Percentiles rank a stretch among this genome's conserved stretches.
Conservation (phyloP, 2,888 invertebrate genomes). For the Cryptus viduatorius region DNA sequence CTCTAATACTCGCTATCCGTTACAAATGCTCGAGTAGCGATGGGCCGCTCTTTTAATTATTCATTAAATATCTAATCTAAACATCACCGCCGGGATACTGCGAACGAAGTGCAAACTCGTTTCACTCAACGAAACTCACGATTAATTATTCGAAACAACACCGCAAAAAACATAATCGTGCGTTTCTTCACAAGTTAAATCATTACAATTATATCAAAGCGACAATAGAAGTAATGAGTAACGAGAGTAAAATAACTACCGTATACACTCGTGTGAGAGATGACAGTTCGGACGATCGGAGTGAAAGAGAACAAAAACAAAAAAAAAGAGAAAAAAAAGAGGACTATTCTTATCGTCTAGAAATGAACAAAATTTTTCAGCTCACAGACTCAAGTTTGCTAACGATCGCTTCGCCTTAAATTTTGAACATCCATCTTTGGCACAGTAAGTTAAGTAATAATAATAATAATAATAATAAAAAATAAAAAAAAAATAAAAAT, state of each 20-base stretch:
- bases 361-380: conserved; percentile 76
- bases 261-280: conserved; percentile 30
- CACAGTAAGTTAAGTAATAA: conserved; percentile 80
- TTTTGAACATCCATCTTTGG: conserved; percentile 82
- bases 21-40: conserved; percentile 70
- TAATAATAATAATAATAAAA: conserved; percentile 68
- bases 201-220: conserved; percentile 25
- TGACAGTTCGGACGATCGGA: conserved; percentile 38
- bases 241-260: conserved; percentile 55
- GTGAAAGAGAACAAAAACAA: conserved; percentile 35
- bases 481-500: conserved; percentile 56
- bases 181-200: conserved; percentile 9
- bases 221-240: conserved; percentile 34
- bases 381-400: conserved; percentile 69
- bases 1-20: conserved; percentile 49
- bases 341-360: conserved; percentile 58
- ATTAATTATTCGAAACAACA: conserved; percentile 1
- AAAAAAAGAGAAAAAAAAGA: conserved; percentile 40
- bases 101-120: conserved; percentile 62
- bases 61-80: conserved; percentile 50
- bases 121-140: neutral
- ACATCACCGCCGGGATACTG: conserved; percentile 48
- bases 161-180: conserved; percentile 15
- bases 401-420: conserved; percentile 74
- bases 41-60: conserved; percentile 52